Base-by-base conservation (phyloP, 2,113 vertebrate genomes). In the Pelmatolapia mariae region DNA sequence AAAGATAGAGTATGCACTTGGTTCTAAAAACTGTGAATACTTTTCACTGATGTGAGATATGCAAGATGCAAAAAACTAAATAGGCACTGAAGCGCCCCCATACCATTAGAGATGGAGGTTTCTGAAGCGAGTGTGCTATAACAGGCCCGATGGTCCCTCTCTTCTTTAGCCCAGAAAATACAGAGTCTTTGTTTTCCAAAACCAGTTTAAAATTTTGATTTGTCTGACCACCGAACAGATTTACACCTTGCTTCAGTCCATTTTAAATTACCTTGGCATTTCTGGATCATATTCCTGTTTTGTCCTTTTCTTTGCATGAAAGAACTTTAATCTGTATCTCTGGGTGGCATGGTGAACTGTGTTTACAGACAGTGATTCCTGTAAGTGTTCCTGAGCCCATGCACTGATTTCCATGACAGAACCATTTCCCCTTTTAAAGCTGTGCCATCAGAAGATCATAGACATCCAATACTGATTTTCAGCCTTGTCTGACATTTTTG, bases 261-360 rank as follows among this genome's bases (percentile, higher is more conserved):
- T 68, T 68, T 68, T 68, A 38, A 66, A 38, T 5, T 66, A 38
- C 61, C 61, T n/a, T 68, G 11, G 11, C 63, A 68, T 38, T 38
- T 68, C 63, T 40, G 63, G 33, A 38, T 22, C 33, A 68, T 68
- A 68, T 40, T 68, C 19, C 33, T 40, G 19, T 15, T 22, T 68
- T 68, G 11, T 13, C 19, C 19, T 68, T 38, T 68, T 68, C 63
- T 68, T 68, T 68, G 33, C 63, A 68, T 2, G 19, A 68, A n/a
- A 22, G 63, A 38, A 11, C 19, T 68, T 40, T 68, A 40, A 68
- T 9, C 63, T 68, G 33, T 19, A 68, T 68, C 33, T 22, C 33
- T 22, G 63, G 3, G 63, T 22, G 33, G 33, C 19, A 68, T 2
- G 0, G 1, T 40, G 7, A 68, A 40, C 63, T 68, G 33, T 68